Percentiles rank a stretch among this genome's conserved stretches.
These are phyloP conservation scores for Aspidiotus rigidus DNA, from an alignment of 2,888 invertebrate species.

Conservation along the genomic window DNA sequence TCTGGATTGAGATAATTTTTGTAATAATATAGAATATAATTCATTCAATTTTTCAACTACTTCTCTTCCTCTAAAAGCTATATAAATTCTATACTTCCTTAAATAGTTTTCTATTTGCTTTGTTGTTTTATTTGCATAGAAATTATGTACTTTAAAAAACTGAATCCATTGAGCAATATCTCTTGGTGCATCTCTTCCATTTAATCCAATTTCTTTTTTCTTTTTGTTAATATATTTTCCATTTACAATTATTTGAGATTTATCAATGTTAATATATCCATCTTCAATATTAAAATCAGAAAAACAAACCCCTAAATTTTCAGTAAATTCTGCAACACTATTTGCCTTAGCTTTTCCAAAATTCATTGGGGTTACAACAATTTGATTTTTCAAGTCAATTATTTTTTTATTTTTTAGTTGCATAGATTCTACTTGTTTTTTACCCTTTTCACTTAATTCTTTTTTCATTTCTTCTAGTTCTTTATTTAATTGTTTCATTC, in stretches of 20 bases:
- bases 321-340: conserved; percentile 4
- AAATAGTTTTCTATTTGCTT: no score
- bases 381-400: conserved; percentile 4
- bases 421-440: conserved; percentile 1
- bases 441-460: conserved; percentile 4
- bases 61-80: no score
- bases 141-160: no score
- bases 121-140: no score
- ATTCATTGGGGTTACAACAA: conserved; percentile 4
- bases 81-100: no score
- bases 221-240: conserved; percentile 1
- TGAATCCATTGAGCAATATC: no score
- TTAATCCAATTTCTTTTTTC: conserved; percentile 1
- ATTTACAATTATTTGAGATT: neutral
- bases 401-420: conserved; percentile 1
- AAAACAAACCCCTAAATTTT: neutral
- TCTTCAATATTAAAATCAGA: conserved; percentile 3
- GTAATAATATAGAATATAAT: no score
- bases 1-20: no score
- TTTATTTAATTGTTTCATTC: conserved; percentile 4
- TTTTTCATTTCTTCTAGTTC: conserved; percentile 4
- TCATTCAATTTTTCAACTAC: no score
- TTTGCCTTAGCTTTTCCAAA: conserved; percentile 1
- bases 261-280: conserved; percentile 1
- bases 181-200: conserved; percentile 1